Conservation (phyloP, 2,888 invertebrate species). For the Pardosa pseudoannulata region DNA sequence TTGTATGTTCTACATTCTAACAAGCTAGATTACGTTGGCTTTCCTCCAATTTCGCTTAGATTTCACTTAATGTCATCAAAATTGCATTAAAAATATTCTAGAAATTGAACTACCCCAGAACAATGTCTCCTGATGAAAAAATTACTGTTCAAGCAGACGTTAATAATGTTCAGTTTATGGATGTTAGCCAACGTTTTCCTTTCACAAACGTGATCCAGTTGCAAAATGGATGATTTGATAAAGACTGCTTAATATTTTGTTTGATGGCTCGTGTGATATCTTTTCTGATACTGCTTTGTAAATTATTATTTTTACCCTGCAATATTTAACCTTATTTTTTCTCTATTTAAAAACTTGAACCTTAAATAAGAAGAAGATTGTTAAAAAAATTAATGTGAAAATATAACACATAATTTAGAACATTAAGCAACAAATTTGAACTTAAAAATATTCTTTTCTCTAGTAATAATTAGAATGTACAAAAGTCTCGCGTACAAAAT, state of each 20-base stretch:
- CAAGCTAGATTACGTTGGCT: neutral
- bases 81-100: slow-evolving; percentile 2
- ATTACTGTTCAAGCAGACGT: slow-evolving; percentile 2
- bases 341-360: too few species aligned
- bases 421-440: too few species aligned
- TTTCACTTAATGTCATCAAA: slow-evolving; percentile 2
- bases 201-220: neutral
- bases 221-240: neutral
- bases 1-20: neutral
- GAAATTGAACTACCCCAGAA: slow-evolving; percentile 2
- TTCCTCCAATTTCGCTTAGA: neutral
- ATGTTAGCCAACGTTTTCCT: neutral
- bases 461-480: too few species aligned
- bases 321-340: too few species aligned
- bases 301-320: neutral
- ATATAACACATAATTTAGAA: too few species aligned
- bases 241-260: neutral
- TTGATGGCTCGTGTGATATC: neutral
- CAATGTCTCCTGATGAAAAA: slow-evolving; percentile 6
- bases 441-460: too few species aligned
- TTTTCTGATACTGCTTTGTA: neutral
- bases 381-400: too few species aligned
- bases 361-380: too few species aligned
- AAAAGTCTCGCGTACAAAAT: too few species aligned
- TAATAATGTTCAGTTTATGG: neutral